phyloP scores from a whole-genome alignment of 2,113 vertebrate genomes.

The Bujurquina vittata region DNA sequence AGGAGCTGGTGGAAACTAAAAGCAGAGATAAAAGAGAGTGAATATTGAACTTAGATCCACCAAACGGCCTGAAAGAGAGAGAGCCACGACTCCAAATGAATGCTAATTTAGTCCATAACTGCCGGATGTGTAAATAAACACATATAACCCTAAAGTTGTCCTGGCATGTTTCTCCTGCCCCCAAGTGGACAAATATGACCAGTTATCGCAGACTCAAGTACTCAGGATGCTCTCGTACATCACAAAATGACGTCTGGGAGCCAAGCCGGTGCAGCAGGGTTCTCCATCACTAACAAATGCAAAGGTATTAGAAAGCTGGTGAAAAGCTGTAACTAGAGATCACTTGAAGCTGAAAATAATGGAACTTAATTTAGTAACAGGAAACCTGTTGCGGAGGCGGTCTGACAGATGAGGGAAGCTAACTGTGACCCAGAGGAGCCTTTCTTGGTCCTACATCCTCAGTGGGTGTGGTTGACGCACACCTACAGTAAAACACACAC shows the following conservation, averaged over 20 bases:
- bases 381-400: neutral
- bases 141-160: neutral
- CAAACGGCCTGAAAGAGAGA: neutral
- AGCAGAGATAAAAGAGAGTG: constrained; percentile 8
- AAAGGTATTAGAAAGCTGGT: neutral
- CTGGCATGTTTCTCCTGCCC: neutral
- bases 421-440: rapidly evolving
- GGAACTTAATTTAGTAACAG: too few species aligned
- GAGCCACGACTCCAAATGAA: neutral
- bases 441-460: neutral
- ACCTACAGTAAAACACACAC: too few species aligned
- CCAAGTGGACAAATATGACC: constrained; percentile 4
- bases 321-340: neutral
- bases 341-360: neutral
- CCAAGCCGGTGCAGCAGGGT: neutral
- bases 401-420: neutral
- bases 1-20: neutral
- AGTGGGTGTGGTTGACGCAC: neutral
- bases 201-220: neutral
- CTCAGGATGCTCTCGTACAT: neutral
- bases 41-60: constrained; percentile 9
- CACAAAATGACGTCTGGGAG: neutral
- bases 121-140: neutral
- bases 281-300: neutral
- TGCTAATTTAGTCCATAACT: constrained; percentile 3